A percentile compares a stretch with the other conserved stretches of the same genome.
Conservation (phyloP, 2,797 vertebrate genomes). For the Scolopax bukidnonensis region DNA sequence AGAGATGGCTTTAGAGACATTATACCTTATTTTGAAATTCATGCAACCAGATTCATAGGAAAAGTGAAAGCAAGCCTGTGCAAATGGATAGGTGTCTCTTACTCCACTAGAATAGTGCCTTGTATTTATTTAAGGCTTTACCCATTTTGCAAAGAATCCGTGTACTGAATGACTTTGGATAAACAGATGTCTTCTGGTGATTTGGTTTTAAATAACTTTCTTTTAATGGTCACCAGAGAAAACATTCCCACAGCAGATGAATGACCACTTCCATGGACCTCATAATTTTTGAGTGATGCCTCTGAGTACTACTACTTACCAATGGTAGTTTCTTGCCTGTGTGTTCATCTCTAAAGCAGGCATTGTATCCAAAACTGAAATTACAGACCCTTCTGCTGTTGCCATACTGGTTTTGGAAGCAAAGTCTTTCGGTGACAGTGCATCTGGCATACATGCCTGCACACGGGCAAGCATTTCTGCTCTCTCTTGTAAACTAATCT, state of each 20-base stretch:
- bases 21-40: not conserved
- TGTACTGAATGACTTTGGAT: not conserved
- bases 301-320: not conserved
- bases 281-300: not conserved
- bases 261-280: not conserved
- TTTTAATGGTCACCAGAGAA: not conserved
- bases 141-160: not conserved
- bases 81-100: not conserved
- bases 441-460: not conserved
- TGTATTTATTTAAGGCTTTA: not conserved
- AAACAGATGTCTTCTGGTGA: not conserved
- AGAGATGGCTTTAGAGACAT: not conserved
- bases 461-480: not conserved
- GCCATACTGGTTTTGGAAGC: not conserved
- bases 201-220: not conserved
- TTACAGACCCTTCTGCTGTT: not conserved
- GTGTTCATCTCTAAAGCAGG: not conserved
- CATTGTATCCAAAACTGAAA: not conserved
- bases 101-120: not conserved
- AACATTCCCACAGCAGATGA: not conserved
- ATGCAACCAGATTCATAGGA: not conserved
- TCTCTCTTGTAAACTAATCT: conserved; percentile 8
- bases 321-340: not conserved
- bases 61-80: not conserved
- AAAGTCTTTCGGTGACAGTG: not conserved